These are phyloP conservation scores for Tetranychus piercei DNA, from an alignment of 2,888 invertebrate species.

Conservation along the genomic window DNA sequence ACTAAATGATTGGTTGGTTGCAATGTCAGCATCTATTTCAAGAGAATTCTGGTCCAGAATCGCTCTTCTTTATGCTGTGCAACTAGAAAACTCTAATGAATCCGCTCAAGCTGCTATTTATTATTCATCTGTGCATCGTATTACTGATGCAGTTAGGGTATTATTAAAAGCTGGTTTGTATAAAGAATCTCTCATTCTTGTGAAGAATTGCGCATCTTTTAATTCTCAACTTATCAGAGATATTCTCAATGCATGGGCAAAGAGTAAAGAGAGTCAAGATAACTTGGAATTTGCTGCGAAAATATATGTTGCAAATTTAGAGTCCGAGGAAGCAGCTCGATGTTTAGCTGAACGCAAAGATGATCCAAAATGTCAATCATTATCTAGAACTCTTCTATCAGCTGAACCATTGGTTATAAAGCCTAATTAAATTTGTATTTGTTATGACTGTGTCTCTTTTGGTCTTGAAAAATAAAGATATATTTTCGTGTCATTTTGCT, in stretches of 20 bases:
- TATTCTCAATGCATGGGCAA: neutral
- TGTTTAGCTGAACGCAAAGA: neutral
- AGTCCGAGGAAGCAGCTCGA: neutral
- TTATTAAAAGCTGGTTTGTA: neutral
- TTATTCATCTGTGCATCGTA: neutral
- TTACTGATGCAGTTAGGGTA: neutral
- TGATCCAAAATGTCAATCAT: neutral
- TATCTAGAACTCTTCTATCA: neutral
- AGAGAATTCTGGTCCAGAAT: neutral
- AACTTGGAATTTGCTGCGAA: neutral
- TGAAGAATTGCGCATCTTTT: neutral
- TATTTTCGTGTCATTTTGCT: too few species aligned
- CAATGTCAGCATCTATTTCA: neutral
- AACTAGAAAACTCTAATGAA: neutral
- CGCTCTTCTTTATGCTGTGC: neutral
- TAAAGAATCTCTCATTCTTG: neutral
- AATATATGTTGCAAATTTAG: neutral
- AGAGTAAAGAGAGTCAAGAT: neutral
- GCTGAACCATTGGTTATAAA: neutral
- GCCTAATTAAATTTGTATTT: too few species aligned
- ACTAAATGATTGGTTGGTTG: neutral
- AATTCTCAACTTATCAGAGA: neutral
- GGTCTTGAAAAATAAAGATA: too few species aligned
- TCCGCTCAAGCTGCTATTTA: neutral
- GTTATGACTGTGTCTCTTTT: too few species aligned